Percentiles rank a stretch among this genome's conserved stretches.
Evolutionary conservation across 2,888 invertebrate genomes (phyloP).

Genomic region (Zaprionus obscuricornis): DNA sequence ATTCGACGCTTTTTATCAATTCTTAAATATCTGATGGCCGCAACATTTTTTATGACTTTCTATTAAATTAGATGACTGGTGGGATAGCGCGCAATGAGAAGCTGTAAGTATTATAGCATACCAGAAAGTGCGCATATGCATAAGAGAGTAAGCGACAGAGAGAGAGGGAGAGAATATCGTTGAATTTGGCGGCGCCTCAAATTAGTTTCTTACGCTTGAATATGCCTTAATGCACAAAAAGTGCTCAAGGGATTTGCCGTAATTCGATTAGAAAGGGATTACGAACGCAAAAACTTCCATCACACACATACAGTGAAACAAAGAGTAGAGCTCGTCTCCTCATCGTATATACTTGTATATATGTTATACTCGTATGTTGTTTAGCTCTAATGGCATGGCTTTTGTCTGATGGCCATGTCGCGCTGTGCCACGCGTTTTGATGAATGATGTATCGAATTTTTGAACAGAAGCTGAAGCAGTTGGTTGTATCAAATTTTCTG

Average conservation of each 20-base stretch:
- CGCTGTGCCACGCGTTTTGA: slow-evolving; percentile 59
- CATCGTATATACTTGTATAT: slow-evolving; percentile 17
- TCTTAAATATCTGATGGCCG: slow-evolving; percentile 64
- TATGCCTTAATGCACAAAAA: slow-evolving; percentile 65
- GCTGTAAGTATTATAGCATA: too few species aligned
- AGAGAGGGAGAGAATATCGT: slow-evolving; percentile 31
- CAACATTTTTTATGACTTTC: slow-evolving; percentile 68
- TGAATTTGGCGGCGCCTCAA: slow-evolving; percentile 55
- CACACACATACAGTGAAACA: slow-evolving; percentile 28
- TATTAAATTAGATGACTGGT: slow-evolving; percentile 54
- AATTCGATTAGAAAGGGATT: slow-evolving; percentile 79
- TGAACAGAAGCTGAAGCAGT: slow-evolving; percentile 47
- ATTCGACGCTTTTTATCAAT: slow-evolving; percentile 71
- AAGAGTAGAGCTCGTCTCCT: slow-evolving; percentile 27
- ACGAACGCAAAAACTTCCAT: slow-evolving; percentile 54
- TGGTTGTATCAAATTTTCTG: slow-evolving; percentile 49
- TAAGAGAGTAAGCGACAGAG: slow-evolving; percentile 32
- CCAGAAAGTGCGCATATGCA: slow-evolving; percentile 67
- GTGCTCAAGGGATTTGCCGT: slow-evolving; percentile 67
- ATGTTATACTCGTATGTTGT: too few species aligned
- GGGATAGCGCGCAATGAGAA: not conserved
- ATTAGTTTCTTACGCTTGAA: slow-evolving; percentile 77
- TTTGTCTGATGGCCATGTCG: slow-evolving; percentile 34
- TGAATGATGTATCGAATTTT: slow-evolving; percentile 76
- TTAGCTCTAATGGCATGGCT: slow-evolving; percentile 53